Percentiles rank a stretch among this genome's conserved stretches.
phyloP scores from a whole-genome alignment of 2,888 invertebrate genomes.

The Torymus texanus region DNA sequence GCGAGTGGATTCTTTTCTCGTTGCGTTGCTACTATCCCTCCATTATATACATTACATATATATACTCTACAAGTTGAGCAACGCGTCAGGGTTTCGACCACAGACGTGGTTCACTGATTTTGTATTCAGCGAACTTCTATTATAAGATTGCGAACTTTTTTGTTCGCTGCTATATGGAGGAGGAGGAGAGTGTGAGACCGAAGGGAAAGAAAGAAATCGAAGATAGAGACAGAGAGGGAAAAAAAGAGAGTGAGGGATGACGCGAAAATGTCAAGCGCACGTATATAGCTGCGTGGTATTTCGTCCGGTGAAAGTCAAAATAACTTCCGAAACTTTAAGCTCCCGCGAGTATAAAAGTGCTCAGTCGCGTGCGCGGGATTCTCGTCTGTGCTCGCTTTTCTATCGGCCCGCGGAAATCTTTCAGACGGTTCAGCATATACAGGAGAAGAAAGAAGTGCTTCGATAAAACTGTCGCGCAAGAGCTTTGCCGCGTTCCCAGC shows the following conservation, averaged over 20 bases:
- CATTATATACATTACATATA: slow-evolving; percentile 58
- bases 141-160: slow-evolving; percentile 70
- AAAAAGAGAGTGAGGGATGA: slow-evolving; percentile 55
- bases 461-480: slow-evolving; percentile 64
- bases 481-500: neutral
- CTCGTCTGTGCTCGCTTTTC: slow-evolving; percentile 61
- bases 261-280: slow-evolving; percentile 58
- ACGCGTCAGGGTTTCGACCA: slow-evolving; percentile 42
- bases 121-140: slow-evolving; percentile 70
- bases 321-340: slow-evolving; percentile 71
- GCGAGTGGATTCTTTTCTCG: slow-evolving; percentile 13
- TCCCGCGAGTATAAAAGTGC: slow-evolving; percentile 68
- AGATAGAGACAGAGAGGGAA: slow-evolving; percentile 40
- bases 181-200: slow-evolving; percentile 38
- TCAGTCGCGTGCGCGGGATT: slow-evolving; percentile 24
- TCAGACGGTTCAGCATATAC: slow-evolving; percentile 56
- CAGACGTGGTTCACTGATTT: slow-evolving; percentile 64
- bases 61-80: slow-evolving; percentile 65
- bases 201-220: slow-evolving; percentile 48
- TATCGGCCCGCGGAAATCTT: slow-evolving; percentile 68
- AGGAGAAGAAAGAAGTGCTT: slow-evolving; percentile 46
- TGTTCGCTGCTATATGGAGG: slow-evolving; percentile 8
- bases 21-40: neutral
- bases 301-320: slow-evolving; percentile 67
- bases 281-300: slow-evolving; percentile 16